These are phyloP conservation scores for Andinoacara biseriatus DNA, from an alignment of 2,113 vertebrate species.

Conservation along the genomic window DNA sequence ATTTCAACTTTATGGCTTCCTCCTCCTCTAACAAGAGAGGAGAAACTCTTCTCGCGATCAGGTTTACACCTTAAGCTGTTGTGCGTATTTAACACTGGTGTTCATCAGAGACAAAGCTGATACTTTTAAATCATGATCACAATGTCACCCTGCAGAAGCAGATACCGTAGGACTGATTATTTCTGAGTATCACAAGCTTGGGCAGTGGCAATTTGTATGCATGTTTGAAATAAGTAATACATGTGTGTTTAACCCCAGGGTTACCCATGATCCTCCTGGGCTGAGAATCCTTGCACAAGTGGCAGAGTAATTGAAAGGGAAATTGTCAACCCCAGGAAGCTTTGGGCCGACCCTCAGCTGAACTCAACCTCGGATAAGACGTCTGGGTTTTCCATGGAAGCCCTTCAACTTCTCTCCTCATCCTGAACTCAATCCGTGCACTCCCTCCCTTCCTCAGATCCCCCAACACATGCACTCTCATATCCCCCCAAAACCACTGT, in stretches of 20 bases:
- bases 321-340: constrained; percentile 46
- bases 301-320: constrained; percentile 69
- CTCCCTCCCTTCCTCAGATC: background rate
- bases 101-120: background rate
- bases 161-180: background rate
- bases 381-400: constrained; percentile 24
- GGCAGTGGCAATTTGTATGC: constrained; percentile 1
- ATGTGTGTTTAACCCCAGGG: constrained; percentile 38
- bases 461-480: background rate
- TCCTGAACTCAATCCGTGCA: background rate
- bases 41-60: background rate
- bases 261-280: constrained; percentile 26
- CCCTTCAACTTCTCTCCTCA: constrained; percentile 22
- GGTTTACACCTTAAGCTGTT: background rate
- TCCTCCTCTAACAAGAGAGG: background rate
- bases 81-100: background rate
- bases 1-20: background rate
- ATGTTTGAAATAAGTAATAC: background rate
- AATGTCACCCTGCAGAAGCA: background rate
- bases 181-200: background rate
- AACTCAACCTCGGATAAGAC: constrained; percentile 51
- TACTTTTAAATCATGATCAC: background rate
- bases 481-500: constrained; percentile 43
- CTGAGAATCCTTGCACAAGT: background rate
- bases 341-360: constrained; percentile 30